Base-by-base conservation (phyloP, 1,140 invertebrate genomes). In the Diprion similis region DNA sequence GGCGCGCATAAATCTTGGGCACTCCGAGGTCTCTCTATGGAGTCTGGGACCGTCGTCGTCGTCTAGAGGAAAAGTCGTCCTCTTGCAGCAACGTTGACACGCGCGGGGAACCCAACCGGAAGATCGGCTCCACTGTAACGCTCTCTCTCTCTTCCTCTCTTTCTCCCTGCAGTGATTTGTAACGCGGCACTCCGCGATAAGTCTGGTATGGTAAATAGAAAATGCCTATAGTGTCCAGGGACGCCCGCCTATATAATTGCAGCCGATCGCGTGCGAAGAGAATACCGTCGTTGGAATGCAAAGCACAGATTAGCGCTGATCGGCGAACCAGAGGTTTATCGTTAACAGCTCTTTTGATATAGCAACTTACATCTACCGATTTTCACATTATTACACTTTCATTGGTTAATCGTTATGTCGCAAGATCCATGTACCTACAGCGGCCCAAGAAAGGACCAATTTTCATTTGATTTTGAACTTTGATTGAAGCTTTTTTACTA, bases 171-270 rank as follows among this genome's bases (percentile, higher is more conserved):
- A 15, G 51, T 59, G 51, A 59, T 59, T 59, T 59, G 51, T 59
- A 59, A 6, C 24, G 6, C 9, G 51, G 51, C 51, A 59, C 51
- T 59, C 3, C n/a, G 51, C 51, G 11, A 59, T 59, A 59, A 59
- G 51, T 59, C 51, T 59, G 51, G 51, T 59, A 59, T 59, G 51
- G 51, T 59, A 59, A 59, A 59, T 59, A 59, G 51, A 17, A 59
- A 59, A 59, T 59, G 51, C 51, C 51, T 59, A 59, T 59, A 59
- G 51, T 59, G 24, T 59, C 11, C 51, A 59, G 51, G 51, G 51
- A 59, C 51, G 51, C 51, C 51, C 51, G 51, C 51, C 51, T 17
- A 17, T 59, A 59, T 59, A 59, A 59, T 59, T 59, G 51, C 51
- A 59, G n/a, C 0, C 51, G 51, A 59, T 59, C 51, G 51, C 51